Evolutionary conservation across 2,888 invertebrate species (phyloP).

Genomic region (Cataglyphis cursor): DNA sequence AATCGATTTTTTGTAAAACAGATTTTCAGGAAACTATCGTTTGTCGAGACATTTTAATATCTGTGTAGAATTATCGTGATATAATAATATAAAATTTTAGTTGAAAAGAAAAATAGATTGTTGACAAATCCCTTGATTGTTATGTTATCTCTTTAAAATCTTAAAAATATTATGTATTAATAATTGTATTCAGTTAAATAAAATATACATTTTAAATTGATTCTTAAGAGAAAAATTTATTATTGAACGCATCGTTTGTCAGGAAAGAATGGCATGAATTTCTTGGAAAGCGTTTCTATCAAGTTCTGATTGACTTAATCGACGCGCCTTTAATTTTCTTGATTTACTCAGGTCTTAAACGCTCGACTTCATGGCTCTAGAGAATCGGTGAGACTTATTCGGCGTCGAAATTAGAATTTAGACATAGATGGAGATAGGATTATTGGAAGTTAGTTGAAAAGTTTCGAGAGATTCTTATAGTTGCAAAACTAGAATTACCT

Average conservation of each 20-base stretch:
- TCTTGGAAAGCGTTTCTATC: neutral
- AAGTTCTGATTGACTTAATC: slow-evolving; percentile 53
- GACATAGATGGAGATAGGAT: slow-evolving; percentile 41
- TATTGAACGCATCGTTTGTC: slow-evolving; percentile 26
- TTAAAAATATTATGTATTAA: neutral
- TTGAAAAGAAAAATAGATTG: neutral
- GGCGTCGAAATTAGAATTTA: slow-evolving; percentile 29
- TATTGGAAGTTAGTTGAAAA: slow-evolving; percentile 45
- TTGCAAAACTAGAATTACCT: neutral
- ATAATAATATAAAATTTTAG: neutral
- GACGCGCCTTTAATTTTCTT: slow-evolving; percentile 53
- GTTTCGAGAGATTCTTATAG: neutral
- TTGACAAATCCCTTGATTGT: too few species aligned
- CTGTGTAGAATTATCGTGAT: neutral
- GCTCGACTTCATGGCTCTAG: slow-evolving; percentile 27
- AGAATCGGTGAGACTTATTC: slow-evolving; percentile 48
- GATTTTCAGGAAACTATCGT: neutral
- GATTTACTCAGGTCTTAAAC: slow-evolving; percentile 50
- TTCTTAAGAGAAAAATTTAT: slow-evolving; percentile 9
- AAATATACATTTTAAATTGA: neutral
- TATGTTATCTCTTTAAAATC: neutral
- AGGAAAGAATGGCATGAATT: slow-evolving; percentile 31
- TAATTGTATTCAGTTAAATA: neutral
- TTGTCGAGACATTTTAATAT: neutral
- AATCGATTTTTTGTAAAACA: slow-evolving; percentile 19